phyloP scores from a whole-genome alignment of 64 coral and sea anemone species.

The Montipora sp. region DNA sequence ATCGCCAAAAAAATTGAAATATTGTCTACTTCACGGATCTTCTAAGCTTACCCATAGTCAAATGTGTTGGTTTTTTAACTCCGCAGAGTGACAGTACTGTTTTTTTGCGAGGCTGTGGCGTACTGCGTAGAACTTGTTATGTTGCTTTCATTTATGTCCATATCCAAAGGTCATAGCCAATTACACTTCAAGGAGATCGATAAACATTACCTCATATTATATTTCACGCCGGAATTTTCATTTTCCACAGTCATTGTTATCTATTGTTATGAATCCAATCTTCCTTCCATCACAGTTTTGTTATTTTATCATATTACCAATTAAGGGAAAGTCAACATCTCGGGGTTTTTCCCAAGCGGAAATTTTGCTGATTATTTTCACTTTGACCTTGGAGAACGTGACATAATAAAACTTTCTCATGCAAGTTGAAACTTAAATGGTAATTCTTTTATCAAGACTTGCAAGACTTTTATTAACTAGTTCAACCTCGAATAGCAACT shows the following conservation, averaged over 20 bases:
- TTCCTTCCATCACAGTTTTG: background rate
- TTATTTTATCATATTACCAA: background rate
- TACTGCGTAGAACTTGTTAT: background rate
- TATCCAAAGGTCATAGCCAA: too few relatives aligned
- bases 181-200: too few relatives aligned
- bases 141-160: background rate
- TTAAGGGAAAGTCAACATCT: background rate
- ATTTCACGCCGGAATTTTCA: too few relatives aligned
- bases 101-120: background rate
- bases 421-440: too few relatives aligned
- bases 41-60: background rate
- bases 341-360: background rate
- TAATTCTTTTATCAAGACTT: too few relatives aligned
- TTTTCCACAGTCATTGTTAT: too few relatives aligned
- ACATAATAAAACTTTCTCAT: background rate
- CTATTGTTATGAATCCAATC: background rate
- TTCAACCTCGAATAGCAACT: too few relatives aligned
- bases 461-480: too few relatives aligned
- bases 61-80: conserved; percentile 12
- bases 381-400: background rate
- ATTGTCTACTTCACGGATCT: too few relatives aligned
- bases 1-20: background rate
- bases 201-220: too few relatives aligned
- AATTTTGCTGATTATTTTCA: background rate
- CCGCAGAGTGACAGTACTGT: background rate